A percentile compares a stretch with the other conserved stretches of the same genome.
Conservation (phyloP, 2,113 vertebrate genomes). For the Cricetomys ansorgei region DNA sequence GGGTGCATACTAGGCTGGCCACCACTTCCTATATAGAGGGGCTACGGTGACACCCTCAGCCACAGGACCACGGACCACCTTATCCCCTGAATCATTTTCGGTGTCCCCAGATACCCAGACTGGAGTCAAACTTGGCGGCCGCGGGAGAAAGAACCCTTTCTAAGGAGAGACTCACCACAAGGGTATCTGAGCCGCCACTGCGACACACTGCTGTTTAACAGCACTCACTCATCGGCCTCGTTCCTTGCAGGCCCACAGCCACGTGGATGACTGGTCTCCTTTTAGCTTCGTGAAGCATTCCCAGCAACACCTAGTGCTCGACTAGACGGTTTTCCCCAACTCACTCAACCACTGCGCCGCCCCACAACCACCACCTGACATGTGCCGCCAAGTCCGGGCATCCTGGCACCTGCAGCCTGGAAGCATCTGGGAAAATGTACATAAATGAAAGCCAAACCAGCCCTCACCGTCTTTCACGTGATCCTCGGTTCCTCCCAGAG, state of each 20-base stretch:
- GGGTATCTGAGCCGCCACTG: neutral
- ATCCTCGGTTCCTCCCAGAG: neutral
- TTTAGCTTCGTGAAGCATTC: neutral
- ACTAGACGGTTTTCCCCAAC: neutral
- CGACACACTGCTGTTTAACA: neutral
- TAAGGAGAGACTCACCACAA: neutral
- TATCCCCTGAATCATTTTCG: neutral
- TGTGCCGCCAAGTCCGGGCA: fast-evolving
- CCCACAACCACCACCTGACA: fast-evolving
- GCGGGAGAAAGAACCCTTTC: neutral
- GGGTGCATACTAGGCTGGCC: too few species aligned
- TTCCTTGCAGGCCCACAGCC: neutral
- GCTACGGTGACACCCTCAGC: neutral
- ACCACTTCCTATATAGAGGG: neutral
- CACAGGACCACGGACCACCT: fast-evolving
- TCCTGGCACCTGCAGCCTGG: too few species aligned
- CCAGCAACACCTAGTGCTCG: neutral
- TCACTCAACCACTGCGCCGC: neutral
- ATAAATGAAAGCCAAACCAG: neutral
- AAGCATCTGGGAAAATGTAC: fast-evolving
- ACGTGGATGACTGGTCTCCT: neutral
- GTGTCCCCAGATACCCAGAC: neutral
- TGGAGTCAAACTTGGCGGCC: neutral
- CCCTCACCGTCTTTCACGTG: neutral
- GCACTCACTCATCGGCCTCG: fast-evolving